phyloP scores from a whole-genome alignment of 1,140 invertebrate genomes.

The Eumeta japonica region DNA sequence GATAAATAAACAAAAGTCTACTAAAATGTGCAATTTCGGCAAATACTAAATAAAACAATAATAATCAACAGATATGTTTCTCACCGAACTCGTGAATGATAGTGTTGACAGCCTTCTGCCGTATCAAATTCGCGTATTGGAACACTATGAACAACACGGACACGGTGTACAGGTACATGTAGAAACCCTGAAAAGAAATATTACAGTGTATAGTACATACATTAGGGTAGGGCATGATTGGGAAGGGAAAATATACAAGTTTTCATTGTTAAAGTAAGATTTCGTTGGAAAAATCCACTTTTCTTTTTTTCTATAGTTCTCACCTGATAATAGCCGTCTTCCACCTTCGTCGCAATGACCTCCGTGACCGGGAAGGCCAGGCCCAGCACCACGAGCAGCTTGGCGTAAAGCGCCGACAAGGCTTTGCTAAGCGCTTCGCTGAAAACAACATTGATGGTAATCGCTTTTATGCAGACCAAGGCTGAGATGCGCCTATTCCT shows the following conservation, averaged over 20 bases:
- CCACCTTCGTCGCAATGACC: slow-evolving; percentile 66
- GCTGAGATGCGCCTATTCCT: too few relatives aligned
- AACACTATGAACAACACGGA: slow-evolving; percentile 80
- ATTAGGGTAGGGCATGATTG: too few relatives aligned
- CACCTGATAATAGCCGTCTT: slow-evolving; percentile 66
- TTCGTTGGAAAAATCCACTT: too few relatives aligned
- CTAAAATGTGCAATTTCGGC: too few relatives aligned
- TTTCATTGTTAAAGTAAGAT: too few relatives aligned
- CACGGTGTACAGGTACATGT: slow-evolving; percentile 77
- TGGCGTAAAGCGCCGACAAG: slow-evolving; percentile 76
- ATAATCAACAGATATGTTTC: slow-evolving; percentile 12
- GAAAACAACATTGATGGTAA: slow-evolving; percentile 22
- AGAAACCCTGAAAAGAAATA: slow-evolving; percentile 70
- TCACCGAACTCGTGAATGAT: slow-evolving; percentile 44
- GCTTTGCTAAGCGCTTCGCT: slow-evolving; percentile 59
- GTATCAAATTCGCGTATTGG: slow-evolving; percentile 68
- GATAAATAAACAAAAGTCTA: too few relatives aligned
- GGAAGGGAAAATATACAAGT: too few relatives aligned
- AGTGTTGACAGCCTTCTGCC: slow-evolving; percentile 42
- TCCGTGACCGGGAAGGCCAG: slow-evolving; percentile 70
- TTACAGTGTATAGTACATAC: background rate
- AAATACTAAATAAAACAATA: slow-evolving; percentile 4
- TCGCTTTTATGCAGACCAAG: too few relatives aligned
- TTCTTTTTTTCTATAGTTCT: background rate
- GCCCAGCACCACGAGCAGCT: slow-evolving; percentile 76